These are phyloP conservation scores for Epistrophella euchroma DNA, from an alignment of 2,888 invertebrate species.

Conservation along the genomic window DNA sequence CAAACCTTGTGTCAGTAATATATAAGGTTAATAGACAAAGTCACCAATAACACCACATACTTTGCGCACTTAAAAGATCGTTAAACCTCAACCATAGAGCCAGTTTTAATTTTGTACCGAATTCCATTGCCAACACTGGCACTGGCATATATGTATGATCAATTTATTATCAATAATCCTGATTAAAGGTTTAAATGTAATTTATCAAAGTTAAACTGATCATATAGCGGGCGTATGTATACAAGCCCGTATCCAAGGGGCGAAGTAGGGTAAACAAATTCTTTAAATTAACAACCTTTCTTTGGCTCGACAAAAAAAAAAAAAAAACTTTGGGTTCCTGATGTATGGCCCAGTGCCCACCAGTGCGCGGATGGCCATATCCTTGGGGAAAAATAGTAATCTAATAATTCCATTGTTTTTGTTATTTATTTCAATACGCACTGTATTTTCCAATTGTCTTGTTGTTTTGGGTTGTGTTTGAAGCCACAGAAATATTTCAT, in stretches of 20 bases:
- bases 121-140: slow-evolving; percentile 55
- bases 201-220: slow-evolving; percentile 42
- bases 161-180: slow-evolving; percentile 59
- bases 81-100: slow-evolving; percentile 14
- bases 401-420: no score
- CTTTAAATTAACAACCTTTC: not conserved
- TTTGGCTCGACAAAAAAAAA: no score
- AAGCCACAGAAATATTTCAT: no score
- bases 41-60: slow-evolving; percentile 28
- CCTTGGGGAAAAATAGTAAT: no score
- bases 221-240: slow-evolving; percentile 48
- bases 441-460: no score
- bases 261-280: not conserved
- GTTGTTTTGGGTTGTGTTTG: no score
- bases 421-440: no score
- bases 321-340: no score
- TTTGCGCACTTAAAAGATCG: not conserved
- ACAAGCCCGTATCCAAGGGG: not conserved
- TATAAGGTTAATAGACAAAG: slow-evolving; percentile 30
- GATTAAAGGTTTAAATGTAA: slow-evolving; percentile 50
- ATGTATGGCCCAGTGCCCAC: no score
- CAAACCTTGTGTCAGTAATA: slow-evolving; percentile 24
- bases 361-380: no score
- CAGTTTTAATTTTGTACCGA: slow-evolving; percentile 27
- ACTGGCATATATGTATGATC: slow-evolving; percentile 20